Evolutionary conservation across 2,797 vertebrate genomes (phyloP), one percentile per base, ranked within the genome.

Genomic region (Hippocampus kuda): DNA sequence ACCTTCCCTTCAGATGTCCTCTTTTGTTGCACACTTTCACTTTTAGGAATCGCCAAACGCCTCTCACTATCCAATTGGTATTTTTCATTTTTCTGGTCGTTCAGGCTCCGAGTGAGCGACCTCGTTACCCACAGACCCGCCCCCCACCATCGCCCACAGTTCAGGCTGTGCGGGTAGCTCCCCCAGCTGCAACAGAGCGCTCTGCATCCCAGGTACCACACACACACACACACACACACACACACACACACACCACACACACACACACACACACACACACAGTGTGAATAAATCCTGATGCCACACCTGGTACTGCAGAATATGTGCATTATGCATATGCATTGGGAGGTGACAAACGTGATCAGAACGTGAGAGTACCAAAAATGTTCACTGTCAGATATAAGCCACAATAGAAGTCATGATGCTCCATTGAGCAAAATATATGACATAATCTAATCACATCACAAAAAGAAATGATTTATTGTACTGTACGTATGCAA

Each of bases 61-160:
- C 30, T 63, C 38, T 34, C 15, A 34, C 34, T 0, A 11, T 13
- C 8, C 16, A 42, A 42, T 64, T 41, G 42, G 5, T n/a, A 57
- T 16, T 24, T 26, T 27, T 2, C 2, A 46, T 65, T n/a, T 26
- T 44, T 26, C 18, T 13, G 2, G 2, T 4, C 1, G 51, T 77
- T 4, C 49, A 89, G 88, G 42, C 76, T 64, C 48, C 79, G 15
- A 71, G 66, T 56, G 74, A 84, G 49, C 76, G 80, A 63, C 88
- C 89, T 4, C 70, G 5, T n/a, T 87, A 88, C 68, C 86, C 87
- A 26, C 86, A 88, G 71, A 79, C 78, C 1, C 86, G 84, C 0
- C 87, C 86, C 0, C 86, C 86, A 5, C 26, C 63, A 54, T 59
- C 77, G 70, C 77, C 71, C 41, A 75, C 64, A 2, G 69, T 67